These are phyloP conservation scores for Micropterix aruncella DNA, from an alignment of 2,888 invertebrate species.

Conservation along the genomic window DNA sequence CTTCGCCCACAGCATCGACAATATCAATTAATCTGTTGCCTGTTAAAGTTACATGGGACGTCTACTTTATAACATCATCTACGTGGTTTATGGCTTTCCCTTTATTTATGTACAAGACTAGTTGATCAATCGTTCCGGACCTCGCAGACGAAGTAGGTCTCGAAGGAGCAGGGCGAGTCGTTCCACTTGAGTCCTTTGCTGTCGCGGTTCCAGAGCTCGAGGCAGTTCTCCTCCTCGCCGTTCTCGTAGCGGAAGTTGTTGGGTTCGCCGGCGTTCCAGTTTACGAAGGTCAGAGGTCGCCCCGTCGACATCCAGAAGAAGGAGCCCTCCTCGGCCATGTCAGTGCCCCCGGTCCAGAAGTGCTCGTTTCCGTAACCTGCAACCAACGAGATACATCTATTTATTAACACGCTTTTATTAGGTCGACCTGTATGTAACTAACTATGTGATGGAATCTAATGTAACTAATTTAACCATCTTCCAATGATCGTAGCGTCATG, in stretches of 20 bases:
- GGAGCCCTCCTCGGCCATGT: conserved; percentile 78
- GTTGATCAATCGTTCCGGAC: conserved; percentile 47
- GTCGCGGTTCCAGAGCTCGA: conserved; percentile 84
- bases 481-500: too few species aligned
- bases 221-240: conserved; percentile 84
- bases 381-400: conserved; percentile 16
- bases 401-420: too few species aligned
- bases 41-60: too few species aligned
- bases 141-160: conserved; percentile 87
- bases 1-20: too few species aligned
- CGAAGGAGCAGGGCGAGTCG: conserved; percentile 86
- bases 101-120: too few species aligned
- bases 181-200: conserved; percentile 90
- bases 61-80: too few species aligned
- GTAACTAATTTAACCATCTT: too few species aligned
- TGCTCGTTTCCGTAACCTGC: conserved; percentile 78
- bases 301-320: conserved; percentile 93
- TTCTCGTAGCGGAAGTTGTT: conserved; percentile 90
- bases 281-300: conserved; percentile 76
- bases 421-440: too few species aligned
- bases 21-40: too few species aligned
- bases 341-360: conserved; percentile 88
- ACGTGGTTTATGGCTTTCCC: too few species aligned
- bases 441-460: too few species aligned
- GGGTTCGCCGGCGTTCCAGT: conserved; percentile 89